Evolutionary conservation across 2,888 invertebrate species (phyloP).

Genomic region (Horisme vitalbata): DNA sequence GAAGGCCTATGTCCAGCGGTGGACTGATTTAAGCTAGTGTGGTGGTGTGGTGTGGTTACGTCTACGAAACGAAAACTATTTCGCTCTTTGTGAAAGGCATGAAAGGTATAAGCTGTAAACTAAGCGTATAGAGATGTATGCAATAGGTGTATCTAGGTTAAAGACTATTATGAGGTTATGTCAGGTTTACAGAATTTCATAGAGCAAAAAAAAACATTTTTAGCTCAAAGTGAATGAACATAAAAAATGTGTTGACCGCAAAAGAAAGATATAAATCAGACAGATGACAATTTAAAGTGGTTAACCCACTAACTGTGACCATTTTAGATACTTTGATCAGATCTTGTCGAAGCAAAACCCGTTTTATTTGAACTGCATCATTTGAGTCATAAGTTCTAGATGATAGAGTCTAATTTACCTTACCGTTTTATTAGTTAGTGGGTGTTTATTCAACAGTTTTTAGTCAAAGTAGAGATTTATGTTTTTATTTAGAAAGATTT

Average conservation of each 20-base stretch:
- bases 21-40: too few species aligned
- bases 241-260: slow-evolving; percentile 78
- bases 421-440: slow-evolving; percentile 53
- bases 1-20: too few species aligned
- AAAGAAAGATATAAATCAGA: slow-evolving; percentile 82
- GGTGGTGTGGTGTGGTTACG: too few species aligned
- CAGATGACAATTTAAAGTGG: slow-evolving; percentile 84
- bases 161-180: neutral
- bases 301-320: slow-evolving; percentile 84
- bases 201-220: slow-evolving; percentile 16
- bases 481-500: slow-evolving; percentile 78
- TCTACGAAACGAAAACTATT: too few species aligned
- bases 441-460: slow-evolving; percentile 77
- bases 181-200: neutral
- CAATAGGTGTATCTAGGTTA: neutral
- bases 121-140: too few species aligned
- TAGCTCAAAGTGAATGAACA: slow-evolving; percentile 44
- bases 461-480: slow-evolving; percentile 75
- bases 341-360: slow-evolving; percentile 76
- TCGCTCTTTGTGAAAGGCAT: too few species aligned
- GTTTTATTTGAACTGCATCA: slow-evolving; percentile 35
- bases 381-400: slow-evolving; percentile 38
- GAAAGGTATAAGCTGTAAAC: too few species aligned
- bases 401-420: slow-evolving; percentile 54
- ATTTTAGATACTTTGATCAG: slow-evolving; percentile 83